phyloP scores from a whole-genome alignment of 2,113 vertebrate genomes.

The Myanophis thanlyinensis region DNA sequence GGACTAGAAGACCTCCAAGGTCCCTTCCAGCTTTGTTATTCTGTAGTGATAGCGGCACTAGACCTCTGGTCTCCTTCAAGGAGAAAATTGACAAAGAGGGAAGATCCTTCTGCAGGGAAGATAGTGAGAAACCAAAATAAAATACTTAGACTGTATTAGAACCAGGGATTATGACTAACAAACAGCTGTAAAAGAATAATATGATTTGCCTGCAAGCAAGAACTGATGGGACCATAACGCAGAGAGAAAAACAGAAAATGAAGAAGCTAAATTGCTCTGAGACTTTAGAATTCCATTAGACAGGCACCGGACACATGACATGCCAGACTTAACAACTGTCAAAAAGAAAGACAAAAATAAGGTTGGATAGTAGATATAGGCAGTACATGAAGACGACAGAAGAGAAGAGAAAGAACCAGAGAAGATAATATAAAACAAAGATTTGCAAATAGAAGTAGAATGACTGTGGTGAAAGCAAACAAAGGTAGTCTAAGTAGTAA shows the following conservation, averaged over 20 bases:
- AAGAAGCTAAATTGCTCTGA: background rate
- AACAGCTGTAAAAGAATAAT: background rate
- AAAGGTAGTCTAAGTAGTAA: background rate
- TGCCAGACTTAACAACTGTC: background rate
- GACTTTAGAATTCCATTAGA: background rate
- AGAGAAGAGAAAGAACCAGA: background rate
- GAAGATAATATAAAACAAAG: background rate
- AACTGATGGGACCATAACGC: background rate
- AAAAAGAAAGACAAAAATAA: background rate
- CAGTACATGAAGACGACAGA: background rate
- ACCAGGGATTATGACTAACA: background rate
- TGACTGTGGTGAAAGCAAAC: background rate
- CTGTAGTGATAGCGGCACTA: background rate
- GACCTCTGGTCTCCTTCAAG: background rate
- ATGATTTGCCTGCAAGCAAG: background rate
- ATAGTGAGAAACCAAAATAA: too few relatives aligned
- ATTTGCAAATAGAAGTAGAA: background rate
- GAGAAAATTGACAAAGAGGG: background rate
- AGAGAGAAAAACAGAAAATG: background rate
- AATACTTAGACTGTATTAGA: background rate
- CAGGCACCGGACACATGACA: background rate
- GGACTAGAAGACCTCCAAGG: background rate
- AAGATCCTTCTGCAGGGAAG: background rate
- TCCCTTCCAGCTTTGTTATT: background rate
- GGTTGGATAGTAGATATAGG: background rate